A percentile compares a stretch with the other conserved stretches of the same genome.
Conservation (phyloP, 2,113 vertebrate species). For the Chionodraco myersi region DNA sequence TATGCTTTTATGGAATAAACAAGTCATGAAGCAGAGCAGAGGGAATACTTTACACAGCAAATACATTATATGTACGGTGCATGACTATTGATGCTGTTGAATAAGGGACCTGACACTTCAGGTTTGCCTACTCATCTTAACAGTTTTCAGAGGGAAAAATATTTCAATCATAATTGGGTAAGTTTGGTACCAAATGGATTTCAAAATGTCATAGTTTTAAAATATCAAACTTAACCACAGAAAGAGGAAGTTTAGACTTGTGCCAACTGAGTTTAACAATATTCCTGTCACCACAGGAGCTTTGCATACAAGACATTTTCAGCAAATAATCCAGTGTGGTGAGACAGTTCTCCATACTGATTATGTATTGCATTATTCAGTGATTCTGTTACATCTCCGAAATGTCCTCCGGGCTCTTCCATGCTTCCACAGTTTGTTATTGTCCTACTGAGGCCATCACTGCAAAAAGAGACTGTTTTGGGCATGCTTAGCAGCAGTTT, state of each 20-base stretch:
- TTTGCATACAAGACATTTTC: conserved; percentile 6
- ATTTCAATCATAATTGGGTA: not conserved
- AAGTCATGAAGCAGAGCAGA: not conserved
- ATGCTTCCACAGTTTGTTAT: not conserved
- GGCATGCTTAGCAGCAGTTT: conserved; percentile 6
- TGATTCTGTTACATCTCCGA: not conserved
- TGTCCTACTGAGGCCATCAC: not conserved
- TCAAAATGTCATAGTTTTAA: not conserved
- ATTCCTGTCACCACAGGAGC: conserved; percentile 13
- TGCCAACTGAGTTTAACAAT: conserved; percentile 4
- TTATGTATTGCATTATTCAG: conserved; percentile 3
- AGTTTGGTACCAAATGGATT: not conserved
- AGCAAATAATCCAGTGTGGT: not conserved
- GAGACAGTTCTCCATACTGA: not conserved
- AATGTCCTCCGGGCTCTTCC: not conserved
- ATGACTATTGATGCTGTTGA: not conserved
- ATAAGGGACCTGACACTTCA: not conserved
- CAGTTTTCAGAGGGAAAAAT: not conserved
- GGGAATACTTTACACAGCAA: not conserved
- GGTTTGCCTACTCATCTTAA: not conserved
- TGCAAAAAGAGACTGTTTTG: not conserved
- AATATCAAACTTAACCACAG: not conserved
- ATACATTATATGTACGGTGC: no score
- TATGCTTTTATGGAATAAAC: not conserved
- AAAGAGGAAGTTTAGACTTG: not conserved